Conservation (phyloP, 2,888 invertebrate genomes). For the Chamaedrilus cognettii region DNA sequence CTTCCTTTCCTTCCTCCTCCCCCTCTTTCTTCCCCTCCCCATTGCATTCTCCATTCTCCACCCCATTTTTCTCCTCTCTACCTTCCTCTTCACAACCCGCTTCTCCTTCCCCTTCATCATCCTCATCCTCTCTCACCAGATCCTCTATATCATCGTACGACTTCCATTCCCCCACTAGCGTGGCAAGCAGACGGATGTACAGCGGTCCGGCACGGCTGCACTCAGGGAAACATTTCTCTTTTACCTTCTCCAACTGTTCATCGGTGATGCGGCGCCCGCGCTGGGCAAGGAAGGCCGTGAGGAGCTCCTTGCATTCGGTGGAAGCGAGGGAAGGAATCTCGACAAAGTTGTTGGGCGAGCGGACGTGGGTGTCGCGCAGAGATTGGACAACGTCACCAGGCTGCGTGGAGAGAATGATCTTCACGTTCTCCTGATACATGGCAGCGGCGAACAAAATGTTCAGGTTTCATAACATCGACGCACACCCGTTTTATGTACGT, state of each 20-base stretch:
- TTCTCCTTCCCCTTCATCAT: slow-evolving; percentile 41
- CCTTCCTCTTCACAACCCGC: slow-evolving; percentile 46
- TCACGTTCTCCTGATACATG: slow-evolving; percentile 52
- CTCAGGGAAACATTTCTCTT: no score
- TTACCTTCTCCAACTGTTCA: slow-evolving; percentile 41
- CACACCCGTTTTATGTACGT: no score
- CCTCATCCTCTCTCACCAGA: slow-evolving; percentile 35
- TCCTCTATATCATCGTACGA: slow-evolving; percentile 35
- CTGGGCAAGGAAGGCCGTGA: slow-evolving; percentile 31
- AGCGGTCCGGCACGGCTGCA: slow-evolving; percentile 47
- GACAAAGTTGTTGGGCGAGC: slow-evolving; percentile 31
- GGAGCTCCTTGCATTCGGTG: slow-evolving; percentile 24
- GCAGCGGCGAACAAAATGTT: no score
- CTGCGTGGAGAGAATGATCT: slow-evolving; percentile 47
- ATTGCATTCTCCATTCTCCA: no score
- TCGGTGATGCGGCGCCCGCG: slow-evolving; percentile 42
- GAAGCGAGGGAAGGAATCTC: slow-evolving; percentile 23
- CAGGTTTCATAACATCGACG: no score
- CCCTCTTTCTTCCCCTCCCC: no score
- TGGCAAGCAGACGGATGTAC: slow-evolving; percentile 44
- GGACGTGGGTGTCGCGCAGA: slow-evolving; percentile 38
- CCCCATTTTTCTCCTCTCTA: no score
- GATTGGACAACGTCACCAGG: slow-evolving; percentile 41
- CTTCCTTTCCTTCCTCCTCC: background rate
- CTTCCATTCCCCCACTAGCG: slow-evolving; percentile 41